phyloP scores from a whole-genome alignment of 2,797 vertebrate species.

The Emys orbicularis region DNA sequence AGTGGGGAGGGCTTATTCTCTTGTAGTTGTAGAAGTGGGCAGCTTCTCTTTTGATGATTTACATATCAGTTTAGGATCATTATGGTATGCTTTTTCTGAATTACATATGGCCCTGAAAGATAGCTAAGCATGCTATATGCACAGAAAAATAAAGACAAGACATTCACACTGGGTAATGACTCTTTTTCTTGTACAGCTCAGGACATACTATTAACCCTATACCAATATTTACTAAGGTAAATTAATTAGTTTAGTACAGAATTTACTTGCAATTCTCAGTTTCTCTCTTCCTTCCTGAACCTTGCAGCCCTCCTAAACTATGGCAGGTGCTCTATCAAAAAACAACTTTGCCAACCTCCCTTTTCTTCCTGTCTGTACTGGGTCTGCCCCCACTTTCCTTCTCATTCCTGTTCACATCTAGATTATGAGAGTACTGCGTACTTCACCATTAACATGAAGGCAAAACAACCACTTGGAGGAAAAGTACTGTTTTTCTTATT shows the following conservation, averaged over 20 bases:
- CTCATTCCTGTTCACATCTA: background rate
- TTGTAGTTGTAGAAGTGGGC: rapidly evolving
- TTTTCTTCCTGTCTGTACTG: background rate
- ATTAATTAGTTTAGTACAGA: background rate
- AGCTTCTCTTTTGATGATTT: background rate
- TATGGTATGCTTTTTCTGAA: background rate
- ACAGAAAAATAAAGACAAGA: background rate
- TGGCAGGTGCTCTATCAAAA: background rate
- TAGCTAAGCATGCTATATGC: background rate
- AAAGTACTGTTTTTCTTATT: background rate
- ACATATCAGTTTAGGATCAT: background rate
- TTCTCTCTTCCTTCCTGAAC: background rate
- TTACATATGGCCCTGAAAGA: background rate
- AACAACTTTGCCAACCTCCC: background rate
- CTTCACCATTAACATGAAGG: background rate
- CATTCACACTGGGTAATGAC: background rate
- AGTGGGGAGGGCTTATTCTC: rapidly evolving
- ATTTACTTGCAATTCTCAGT: background rate
- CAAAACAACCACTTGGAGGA: background rate
- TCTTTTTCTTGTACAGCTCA: background rate
- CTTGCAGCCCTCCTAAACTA: background rate
- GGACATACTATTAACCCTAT: background rate
- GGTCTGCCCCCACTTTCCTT: background rate
- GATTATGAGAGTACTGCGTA: background rate
- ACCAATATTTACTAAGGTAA: background rate